Evolutionary conservation across 2,113 vertebrate genomes (phyloP).

Genomic region (Takifugu bimaculatus): DNA sequence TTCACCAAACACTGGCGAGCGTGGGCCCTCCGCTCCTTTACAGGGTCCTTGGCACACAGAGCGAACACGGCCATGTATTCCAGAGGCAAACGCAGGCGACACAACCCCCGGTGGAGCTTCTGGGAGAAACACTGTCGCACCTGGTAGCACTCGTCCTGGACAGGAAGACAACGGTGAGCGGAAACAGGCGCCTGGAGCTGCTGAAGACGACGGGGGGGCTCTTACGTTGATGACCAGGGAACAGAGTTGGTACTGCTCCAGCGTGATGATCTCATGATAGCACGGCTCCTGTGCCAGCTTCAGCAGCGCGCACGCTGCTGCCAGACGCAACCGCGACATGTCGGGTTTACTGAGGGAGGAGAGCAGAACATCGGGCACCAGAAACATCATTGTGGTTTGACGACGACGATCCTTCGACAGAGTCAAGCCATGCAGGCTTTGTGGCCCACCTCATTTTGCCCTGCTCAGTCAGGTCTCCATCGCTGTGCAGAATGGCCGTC

Average conservation of each 20-base stretch:
- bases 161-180: not conserved
- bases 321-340: slow-evolving; percentile 94
- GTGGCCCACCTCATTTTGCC: slow-evolving; percentile 88
- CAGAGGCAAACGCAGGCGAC: slow-evolving; percentile 90
- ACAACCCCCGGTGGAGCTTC: slow-evolving; percentile 96
- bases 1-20: slow-evolving; percentile 97
- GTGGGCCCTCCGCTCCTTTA: slow-evolving; percentile 95
- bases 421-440: not conserved
- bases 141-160: slow-evolving; percentile 97
- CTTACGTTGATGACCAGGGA: slow-evolving; percentile 94
- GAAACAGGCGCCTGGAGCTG: not conserved
- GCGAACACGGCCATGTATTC: slow-evolving; percentile 98
- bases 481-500: slow-evolving; percentile 94
- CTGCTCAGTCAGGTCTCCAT: slow-evolving; percentile 96
- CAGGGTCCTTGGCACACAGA: slow-evolving; percentile 95
- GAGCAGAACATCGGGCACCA: not conserved
- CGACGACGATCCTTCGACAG: not conserved
- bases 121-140: slow-evolving; percentile 96
- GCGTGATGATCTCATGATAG: slow-evolving; percentile 97
- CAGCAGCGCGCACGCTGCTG: slow-evolving; percentile 90
- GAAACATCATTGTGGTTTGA: not conserved
- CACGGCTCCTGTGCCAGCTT: slow-evolving; percentile 97
- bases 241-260: slow-evolving; percentile 97
- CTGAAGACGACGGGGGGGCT: too few relatives aligned
- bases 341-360: slow-evolving; percentile 87